Evolutionary conservation across 2,113 vertebrate species (phyloP).

Genomic region (Notiomystis cincta): DNA sequence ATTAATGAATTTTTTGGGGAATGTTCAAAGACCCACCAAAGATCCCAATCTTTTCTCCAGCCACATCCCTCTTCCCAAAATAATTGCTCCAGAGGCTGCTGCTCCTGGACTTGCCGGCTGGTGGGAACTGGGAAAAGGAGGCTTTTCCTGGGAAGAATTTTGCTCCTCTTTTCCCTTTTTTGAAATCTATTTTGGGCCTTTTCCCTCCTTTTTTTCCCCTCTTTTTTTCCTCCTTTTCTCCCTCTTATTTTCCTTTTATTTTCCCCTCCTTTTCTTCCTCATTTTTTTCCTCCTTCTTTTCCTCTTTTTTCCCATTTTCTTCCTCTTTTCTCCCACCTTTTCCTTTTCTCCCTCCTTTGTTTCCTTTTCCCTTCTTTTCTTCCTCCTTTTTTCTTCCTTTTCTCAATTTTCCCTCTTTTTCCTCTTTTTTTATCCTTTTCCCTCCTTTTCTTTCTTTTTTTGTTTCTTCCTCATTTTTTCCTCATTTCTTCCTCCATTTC

Average conservation of each 20-base stretch:
- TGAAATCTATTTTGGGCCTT: background rate
- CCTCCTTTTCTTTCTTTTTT: background rate
- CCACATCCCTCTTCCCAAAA: background rate
- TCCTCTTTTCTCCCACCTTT: background rate
- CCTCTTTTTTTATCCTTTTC: background rate
- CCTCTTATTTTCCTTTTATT: no score
- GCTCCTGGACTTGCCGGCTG: background rate
- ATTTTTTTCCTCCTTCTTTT: background rate
- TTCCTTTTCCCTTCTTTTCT: background rate
- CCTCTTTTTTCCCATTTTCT: background rate
- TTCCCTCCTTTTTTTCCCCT: background rate
- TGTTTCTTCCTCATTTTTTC: no score
- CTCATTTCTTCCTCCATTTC: background rate
- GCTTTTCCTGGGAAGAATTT: background rate
- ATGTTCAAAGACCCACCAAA: background rate
- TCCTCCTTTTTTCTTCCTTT: fast-evolving
- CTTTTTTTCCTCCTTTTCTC: background rate
- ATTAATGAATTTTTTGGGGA: background rate
- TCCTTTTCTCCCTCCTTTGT: no score
- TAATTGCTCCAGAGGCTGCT: background rate
- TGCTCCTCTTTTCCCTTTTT: fast-evolving
- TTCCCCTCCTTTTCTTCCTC: background rate
- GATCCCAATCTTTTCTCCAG: background rate
- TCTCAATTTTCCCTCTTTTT: no score
- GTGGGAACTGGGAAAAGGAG: background rate